phyloP scores from a whole-genome alignment of 2,888 invertebrate genomes.

The Torymus auratus region DNA sequence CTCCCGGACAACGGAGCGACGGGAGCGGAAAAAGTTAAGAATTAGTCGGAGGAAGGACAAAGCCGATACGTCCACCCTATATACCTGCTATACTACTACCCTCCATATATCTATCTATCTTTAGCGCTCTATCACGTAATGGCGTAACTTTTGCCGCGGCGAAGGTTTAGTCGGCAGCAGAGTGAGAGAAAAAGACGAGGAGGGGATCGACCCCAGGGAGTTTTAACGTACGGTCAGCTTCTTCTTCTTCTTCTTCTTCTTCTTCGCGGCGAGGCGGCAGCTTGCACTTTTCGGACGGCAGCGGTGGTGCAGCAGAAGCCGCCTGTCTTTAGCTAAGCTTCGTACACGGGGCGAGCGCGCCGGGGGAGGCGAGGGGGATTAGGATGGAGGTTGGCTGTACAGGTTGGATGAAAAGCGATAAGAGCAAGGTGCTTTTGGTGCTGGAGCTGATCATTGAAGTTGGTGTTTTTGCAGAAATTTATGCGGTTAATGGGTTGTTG shows the following conservation, averaged over 20 bases:
- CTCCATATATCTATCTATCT: slow-evolving; percentile 61
- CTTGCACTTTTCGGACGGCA: not conserved
- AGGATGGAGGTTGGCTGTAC: no score
- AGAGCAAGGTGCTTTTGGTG: no score
- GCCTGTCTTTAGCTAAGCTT: no score
- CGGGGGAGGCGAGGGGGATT: no score
- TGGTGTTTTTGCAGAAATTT: no score
- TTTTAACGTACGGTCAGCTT: slow-evolving; percentile 75
- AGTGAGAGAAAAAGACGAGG: slow-evolving; percentile 34
- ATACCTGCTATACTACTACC: no score
- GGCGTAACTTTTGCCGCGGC: slow-evolving; percentile 70
- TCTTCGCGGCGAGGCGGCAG: not conserved
- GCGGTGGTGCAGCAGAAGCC: no score
- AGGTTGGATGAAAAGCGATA: no score
- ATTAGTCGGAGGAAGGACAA: slow-evolving; percentile 47
- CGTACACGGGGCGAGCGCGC: no score
- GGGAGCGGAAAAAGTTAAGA: slow-evolving; percentile 52
- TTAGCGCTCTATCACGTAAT: slow-evolving; percentile 72
- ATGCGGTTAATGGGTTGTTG: no score
- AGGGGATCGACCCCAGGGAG: slow-evolving; percentile 67
- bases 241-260: slow-evolving; percentile 26
- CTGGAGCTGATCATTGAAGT: no score
- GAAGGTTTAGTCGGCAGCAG: slow-evolving; percentile 33
- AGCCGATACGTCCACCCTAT: slow-evolving; percentile 35
- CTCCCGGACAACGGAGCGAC: not conserved